Evolutionary conservation across 2,113 vertebrate genomes (phyloP), one percentile per base, ranked within the genome.

Genomic region (Myrmecobius fasciatus): DNA sequence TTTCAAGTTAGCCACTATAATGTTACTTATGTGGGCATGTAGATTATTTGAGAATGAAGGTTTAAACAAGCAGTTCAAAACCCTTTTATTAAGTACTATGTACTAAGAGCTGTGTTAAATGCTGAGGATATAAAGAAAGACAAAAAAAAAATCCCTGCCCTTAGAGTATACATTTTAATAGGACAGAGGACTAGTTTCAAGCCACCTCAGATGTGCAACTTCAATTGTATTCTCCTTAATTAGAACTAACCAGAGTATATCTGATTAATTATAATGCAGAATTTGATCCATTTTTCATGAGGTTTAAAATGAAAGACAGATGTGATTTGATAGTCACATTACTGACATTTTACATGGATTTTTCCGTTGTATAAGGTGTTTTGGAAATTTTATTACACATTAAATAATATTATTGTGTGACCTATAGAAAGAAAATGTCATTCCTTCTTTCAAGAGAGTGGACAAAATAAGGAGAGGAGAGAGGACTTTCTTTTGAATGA

Each of bases 291-390:
- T 47, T 90, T 48, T 51, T 25, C 47, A 31, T 90, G 89, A 90
- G 25, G 9, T 1, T 90, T 90, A 92, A 94, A 92, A 43, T 67
- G n/a, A 51, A 90, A 91, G 89, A 51, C 89, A 90, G 89, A 90
- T 90, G 89, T 90, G 89, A 51, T 49, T 90, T 3, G 3, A 90
- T 17, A 90, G 47, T 49, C 9, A 53, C 75, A 90, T 31, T 31
- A 10, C 36, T 56, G 8, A 26, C 67, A 25, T 24, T 31, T 48
- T 10, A 36, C 25, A 28, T 49, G 28, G 47, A 48, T 22, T 25
- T 91, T 91, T 83, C 88, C 51, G 91, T 8, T 54, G 47, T n/a
- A 10, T 25, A 20, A 31, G 10, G n/a, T 25, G 92, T 52, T 75
- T 12, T 25, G 26, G 49, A 3, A 10, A 14, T 60, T 4, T 90